A percentile compares a stretch with the other conserved stretches of the same genome.
phyloP scores from a whole-genome alignment of 2,797 vertebrate species.

The Cynopterus sphinx region DNA sequence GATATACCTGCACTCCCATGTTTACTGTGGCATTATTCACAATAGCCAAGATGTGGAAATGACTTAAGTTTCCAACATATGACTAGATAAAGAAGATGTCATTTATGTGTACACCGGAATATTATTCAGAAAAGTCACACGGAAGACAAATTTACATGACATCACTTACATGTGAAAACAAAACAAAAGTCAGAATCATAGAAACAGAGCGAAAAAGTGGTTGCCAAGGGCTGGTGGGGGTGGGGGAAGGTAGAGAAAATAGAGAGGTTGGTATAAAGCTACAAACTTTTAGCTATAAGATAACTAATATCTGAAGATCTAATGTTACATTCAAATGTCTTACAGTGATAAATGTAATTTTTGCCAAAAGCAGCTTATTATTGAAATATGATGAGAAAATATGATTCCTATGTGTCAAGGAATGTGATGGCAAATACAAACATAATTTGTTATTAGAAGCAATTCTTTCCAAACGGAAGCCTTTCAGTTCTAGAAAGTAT shows the following conservation, averaged over 20 bases:
- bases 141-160: background rate
- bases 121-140: background rate
- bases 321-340: conserved; percentile 30
- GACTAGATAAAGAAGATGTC: background rate
- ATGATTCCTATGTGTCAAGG: conserved; percentile 35
- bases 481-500: conserved; percentile 30
- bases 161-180: background rate
- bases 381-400: conserved; percentile 66
- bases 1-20: background rate
- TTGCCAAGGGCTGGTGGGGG: background rate
- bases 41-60: background rate
- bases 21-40: background rate
- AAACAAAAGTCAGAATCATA: background rate
- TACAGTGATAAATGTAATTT: background rate
- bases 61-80: background rate
- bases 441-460: conserved; percentile 15
- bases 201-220: background rate
- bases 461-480: conserved; percentile 41
- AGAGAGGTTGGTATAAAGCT: background rate
- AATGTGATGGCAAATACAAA: conserved; percentile 55
- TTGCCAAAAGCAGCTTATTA: conserved; percentile 61
- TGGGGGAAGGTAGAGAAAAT: background rate
- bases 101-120: background rate
- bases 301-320: background rate
- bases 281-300: background rate